Percentiles rank a stretch among this genome's conserved stretches.
Conservation (phyloP, 1,140 invertebrate genomes). For the Temnothorax curvispinosus region DNA sequence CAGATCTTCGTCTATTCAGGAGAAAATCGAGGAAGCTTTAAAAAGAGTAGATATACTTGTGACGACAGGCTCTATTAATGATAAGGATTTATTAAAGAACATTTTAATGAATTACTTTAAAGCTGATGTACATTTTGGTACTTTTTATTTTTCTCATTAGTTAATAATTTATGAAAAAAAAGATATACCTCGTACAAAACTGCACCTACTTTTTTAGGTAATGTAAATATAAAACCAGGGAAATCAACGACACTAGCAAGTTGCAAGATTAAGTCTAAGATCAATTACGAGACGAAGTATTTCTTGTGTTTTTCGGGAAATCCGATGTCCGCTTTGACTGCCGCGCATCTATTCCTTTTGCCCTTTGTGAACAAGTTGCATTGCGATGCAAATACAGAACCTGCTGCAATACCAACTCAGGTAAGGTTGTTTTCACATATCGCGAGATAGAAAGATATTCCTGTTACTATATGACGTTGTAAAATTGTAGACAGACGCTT, state of each 20-base stretch:
- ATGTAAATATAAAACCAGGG: constrained; percentile 98
- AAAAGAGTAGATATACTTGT: constrained; percentile 89
- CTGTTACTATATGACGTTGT: constrained; percentile 12
- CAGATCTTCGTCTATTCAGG: constrained; percentile 87
- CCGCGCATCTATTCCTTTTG: constrained; percentile 93
- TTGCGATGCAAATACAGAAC: constrained; percentile 82
- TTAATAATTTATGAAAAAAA: not conserved
- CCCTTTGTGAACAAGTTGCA: constrained; percentile 89
- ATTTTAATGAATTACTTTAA: constrained; percentile 91
- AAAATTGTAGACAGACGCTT: constrained; percentile 83
- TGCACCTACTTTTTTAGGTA: constrained; percentile 77
- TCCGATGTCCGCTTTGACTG: constrained; percentile 97
- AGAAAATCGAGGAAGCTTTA: constrained; percentile 87
- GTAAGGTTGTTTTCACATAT: constrained; percentile 55
- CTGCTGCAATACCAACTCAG: constrained; percentile 85
- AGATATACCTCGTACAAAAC: not conserved
- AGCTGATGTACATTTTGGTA: constrained; percentile 94
- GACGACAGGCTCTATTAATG: constrained; percentile 87
- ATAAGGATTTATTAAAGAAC: constrained; percentile 95
- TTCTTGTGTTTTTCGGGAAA: constrained; percentile 98
- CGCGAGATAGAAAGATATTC: constrained; percentile 60
- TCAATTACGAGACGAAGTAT: constrained; percentile 89
- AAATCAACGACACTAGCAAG: constrained; percentile 98
- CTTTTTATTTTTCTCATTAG: constrained; percentile 8
- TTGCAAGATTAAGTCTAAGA: constrained; percentile 82